These are phyloP conservation scores for Aphidoletes aphidimyza DNA, from an alignment of 2,888 invertebrate species.

Conservation along the genomic window DNA sequence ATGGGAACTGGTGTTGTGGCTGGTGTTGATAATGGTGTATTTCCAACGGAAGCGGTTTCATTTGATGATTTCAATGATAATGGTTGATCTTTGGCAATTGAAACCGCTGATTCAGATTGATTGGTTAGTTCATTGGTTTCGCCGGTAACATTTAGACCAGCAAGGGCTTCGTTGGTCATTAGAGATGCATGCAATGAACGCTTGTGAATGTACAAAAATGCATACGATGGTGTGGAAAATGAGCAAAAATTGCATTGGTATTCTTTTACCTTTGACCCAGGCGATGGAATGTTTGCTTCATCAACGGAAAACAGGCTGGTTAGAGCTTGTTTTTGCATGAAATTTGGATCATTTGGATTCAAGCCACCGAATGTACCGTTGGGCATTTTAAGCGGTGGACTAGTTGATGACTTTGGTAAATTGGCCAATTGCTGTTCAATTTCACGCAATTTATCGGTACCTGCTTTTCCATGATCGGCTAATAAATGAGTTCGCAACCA, in stretches of 20 bases:
- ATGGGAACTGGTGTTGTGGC: slow-evolving; percentile 61
- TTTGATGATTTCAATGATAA: background rate
- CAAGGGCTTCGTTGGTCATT: slow-evolving; percentile 61
- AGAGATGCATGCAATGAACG: slow-evolving; percentile 75
- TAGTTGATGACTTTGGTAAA: slow-evolving; percentile 62
- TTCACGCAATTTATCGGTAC: slow-evolving; percentile 65
- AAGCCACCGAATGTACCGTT: slow-evolving; percentile 61
- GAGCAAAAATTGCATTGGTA: slow-evolving; percentile 92
- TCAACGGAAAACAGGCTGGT: slow-evolving; percentile 57
- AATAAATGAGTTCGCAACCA: slow-evolving; percentile 88
- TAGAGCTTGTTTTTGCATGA: slow-evolving; percentile 64
- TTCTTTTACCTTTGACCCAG: slow-evolving; percentile 70
- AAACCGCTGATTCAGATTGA: slow-evolving; percentile 62
- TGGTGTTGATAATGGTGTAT: slow-evolving; percentile 63
- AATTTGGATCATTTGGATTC: slow-evolving; percentile 59
- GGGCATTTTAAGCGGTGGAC: slow-evolving; percentile 66
- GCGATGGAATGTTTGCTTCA: slow-evolving; percentile 58
- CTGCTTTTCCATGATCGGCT: slow-evolving; percentile 81
- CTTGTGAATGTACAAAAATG: slow-evolving; percentile 92
- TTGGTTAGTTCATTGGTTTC: slow-evolving; percentile 58
- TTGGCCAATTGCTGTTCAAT: slow-evolving; percentile 62
- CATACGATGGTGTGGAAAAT: slow-evolving; percentile 88
- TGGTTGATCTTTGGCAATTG: slow-evolving; percentile 73
- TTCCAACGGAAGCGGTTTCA: slow-evolving; percentile 68
- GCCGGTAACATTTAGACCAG: slow-evolving; percentile 58